A percentile compares a stretch with the other conserved stretches of the same genome.
These are phyloP conservation scores for Lasiurus borealis DNA, from an alignment of 2,113 vertebrate genomes.

Conservation along the genomic window DNA sequence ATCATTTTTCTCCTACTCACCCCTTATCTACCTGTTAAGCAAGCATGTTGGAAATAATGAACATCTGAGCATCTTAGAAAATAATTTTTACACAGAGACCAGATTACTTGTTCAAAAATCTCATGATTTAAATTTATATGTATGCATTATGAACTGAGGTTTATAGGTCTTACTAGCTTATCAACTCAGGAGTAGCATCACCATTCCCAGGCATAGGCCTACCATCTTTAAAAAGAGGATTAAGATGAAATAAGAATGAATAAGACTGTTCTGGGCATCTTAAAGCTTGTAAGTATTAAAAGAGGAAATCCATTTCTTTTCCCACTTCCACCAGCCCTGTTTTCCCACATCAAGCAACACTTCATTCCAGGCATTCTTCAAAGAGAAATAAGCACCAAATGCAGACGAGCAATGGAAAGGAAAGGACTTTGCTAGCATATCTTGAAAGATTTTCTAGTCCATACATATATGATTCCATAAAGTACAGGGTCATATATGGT, in stretches of 20 bases:
- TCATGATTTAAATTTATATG: neutral
- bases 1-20: neutral
- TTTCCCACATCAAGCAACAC: neutral
- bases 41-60: neutral
- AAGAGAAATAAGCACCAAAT: neutral
- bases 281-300: neutral
- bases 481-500: no score
- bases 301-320: neutral
- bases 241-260: accelerated
- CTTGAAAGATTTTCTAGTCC: neutral
- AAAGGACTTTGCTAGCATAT: neutral
- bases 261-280: neutral
- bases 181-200: neutral
- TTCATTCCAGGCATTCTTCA: neutral
- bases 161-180: neutral
- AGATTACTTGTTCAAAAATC: slow-evolving; percentile 40
- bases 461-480: neutral
- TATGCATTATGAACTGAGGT: neutral
- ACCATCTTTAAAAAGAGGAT: neutral
- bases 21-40: neutral
- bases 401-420: accelerated
- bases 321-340: no score
- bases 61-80: slow-evolving; percentile 15
- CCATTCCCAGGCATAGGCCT: no score
- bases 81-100: slow-evolving; percentile 33